These are phyloP conservation scores for Philonicus albiceps DNA, from an alignment of 2,888 invertebrate species.

Conservation along the genomic window DNA sequence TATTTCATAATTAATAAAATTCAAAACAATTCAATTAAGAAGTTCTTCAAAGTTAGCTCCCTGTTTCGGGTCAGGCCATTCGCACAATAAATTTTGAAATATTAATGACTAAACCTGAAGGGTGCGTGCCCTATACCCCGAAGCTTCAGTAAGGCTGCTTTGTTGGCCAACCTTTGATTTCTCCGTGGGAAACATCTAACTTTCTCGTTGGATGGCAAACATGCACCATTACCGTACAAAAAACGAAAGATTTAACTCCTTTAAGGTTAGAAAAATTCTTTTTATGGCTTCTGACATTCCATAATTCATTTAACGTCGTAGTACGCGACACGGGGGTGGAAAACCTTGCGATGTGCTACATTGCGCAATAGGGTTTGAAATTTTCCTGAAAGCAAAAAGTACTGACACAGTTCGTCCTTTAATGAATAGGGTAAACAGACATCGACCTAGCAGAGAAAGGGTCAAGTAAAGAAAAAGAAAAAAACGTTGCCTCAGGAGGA, in stretches of 20 bases:
- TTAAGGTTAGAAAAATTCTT: neutral
- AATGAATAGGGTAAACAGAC: neutral
- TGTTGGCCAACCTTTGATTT: neutral
- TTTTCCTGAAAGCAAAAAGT: neutral
- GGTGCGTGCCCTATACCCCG: neutral
- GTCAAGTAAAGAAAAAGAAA: neutral
- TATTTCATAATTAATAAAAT: neutral
- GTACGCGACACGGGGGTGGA: neutral
- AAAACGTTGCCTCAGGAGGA: neutral
- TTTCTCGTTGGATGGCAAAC: neutral
- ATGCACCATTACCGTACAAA: neutral
- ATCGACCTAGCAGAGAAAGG: neutral
- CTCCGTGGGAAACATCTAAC: neutral
- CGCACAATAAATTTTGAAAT: neutral
- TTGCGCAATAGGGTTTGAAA: neutral
- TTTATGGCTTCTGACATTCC: slow-evolving; percentile 2
- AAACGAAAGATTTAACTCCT: neutral
- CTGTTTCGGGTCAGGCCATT: neutral
- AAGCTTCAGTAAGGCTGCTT: neutral
- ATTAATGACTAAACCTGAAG: neutral
- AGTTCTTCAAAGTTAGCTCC: neutral
- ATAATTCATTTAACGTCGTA: neutral
- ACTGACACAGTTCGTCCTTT: neutral
- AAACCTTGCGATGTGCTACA: neutral
- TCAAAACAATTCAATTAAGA: neutral